These are phyloP conservation scores for Apoderus coryli DNA, from an alignment of 2,888 invertebrate genomes.

Conservation along the genomic window DNA sequence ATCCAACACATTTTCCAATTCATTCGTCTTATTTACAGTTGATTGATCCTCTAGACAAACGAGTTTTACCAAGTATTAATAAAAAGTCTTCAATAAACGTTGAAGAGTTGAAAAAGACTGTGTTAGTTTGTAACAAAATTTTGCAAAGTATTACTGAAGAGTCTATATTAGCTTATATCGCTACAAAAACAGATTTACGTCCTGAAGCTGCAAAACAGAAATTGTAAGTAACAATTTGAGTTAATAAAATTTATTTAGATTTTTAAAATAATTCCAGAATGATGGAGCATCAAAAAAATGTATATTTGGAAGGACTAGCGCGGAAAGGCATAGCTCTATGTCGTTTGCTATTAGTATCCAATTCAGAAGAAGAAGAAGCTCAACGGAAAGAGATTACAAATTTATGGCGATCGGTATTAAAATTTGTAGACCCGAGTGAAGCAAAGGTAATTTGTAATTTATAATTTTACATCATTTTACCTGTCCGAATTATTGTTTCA, in stretches of 20 bases:
- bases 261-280: conserved; percentile 16
- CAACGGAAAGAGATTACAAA: conserved; percentile 44
- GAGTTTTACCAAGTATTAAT: conserved; percentile 28
- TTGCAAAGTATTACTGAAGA: conserved; percentile 60
- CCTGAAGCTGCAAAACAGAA: conserved; percentile 50
- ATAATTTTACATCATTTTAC: neutral
- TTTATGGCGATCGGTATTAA: conserved; percentile 55
- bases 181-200: conserved; percentile 73
- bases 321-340: conserved; percentile 61
- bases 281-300: conserved; percentile 74
- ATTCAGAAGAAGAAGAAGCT: conserved; percentile 27
- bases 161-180: conserved; percentile 65
- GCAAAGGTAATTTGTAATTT: conserved; percentile 43
- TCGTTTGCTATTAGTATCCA: no score
- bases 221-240: conserved; percentile 10
- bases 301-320: conserved; percentile 65
- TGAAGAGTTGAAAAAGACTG: conserved; percentile 37
- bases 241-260: conserved; percentile 17
- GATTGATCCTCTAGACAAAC: conserved; percentile 47
- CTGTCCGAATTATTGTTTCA: no score
- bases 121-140: conserved; percentile 49
- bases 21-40: conserved; percentile 68
- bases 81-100: conserved; percentile 16
- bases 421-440: conserved; percentile 69
- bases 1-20: conserved; percentile 60